Evolutionary conservation across 2,113 vertebrate species (phyloP), one percentile per base, ranked within the genome.

Genomic region (Tichodroma muraria): DNA sequence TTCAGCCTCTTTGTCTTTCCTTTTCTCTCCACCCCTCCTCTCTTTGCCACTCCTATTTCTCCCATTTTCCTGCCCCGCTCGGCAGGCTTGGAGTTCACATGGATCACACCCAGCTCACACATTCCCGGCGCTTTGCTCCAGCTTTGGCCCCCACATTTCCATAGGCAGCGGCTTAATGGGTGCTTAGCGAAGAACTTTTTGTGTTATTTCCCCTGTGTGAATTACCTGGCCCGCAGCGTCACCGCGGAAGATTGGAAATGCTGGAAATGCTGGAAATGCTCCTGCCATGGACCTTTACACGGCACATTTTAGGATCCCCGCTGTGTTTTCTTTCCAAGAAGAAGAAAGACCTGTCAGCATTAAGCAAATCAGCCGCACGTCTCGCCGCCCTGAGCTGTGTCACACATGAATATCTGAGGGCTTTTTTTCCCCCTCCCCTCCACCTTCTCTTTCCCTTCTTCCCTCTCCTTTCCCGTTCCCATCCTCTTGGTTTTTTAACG

Each of bases 401-500:
- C 96, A 94, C 97, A 95, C 95, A 95, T 94, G 94, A 96, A 97
- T 97, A 95, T 97, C 96, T 97, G 96, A 95, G 88, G 84, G 78
- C 52, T 72, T 30, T 11, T 14, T 8, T 45, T 20, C 9, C 18
- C 19, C 0, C 8, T 23, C 20, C 88, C 90, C 95, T 94, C 96
- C 96, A 91, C 93, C 82, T 83, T 96, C 98, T 93, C 97, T 97
- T 86, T 96, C 95, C 97, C 97, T 97, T 96, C 97, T 95, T 90
- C 71, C 93, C 97, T 97, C 96, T 98, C 98, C 97, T 98, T 98
- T 77, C 89, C 91, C 45, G 11, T 80, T 80, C 90, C 88, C 47
- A 24, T 94, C 91, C 96, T 93, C 94, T 82, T 40, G 57, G 59
- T 98, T 98, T 98, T 98, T 98, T 97, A 98, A 98, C 95, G 94